Base-by-base conservation (phyloP, 1,140 invertebrate genomes). In the Ips typographus region DNA sequence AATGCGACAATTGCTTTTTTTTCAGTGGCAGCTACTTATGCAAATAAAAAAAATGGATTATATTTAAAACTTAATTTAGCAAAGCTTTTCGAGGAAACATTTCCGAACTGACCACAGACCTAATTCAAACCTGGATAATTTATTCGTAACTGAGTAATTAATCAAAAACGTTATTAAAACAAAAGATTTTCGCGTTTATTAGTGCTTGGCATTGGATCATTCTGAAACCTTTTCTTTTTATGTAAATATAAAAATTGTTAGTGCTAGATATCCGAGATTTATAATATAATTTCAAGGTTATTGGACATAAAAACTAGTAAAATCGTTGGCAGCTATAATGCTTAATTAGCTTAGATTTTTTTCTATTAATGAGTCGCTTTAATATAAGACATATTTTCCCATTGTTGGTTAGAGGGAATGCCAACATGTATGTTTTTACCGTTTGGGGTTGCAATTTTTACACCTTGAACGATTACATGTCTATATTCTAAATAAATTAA, bases 231-330 rank as follows among this genome's bases (percentile, higher is more conserved):
- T 60, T 60, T 60, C 58, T 60, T 60, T 60, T 60, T 60, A 60
- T 60, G 58, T 60, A 60, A 60, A 60, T 60, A 41, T n/a, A 40
- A 60, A 60, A 60, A 60, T 22, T 37, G 37, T 49, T 60, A 47
- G 41, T 40, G 38, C 38, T 60, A 41, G 58, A 60, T 60, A 60
- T 47, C 58, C 40, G 58, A 47, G 40, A 60, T 60, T 60, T 60
- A 60, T 60, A 60, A 60, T 42, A 42, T 47, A 47, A 42, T 60
- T 47, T 60, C 58, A 60, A 60, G 58, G 58, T 60, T 60, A 60
- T 2, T 39, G 5, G 53, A 37, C n/a, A 56, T 56, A 56, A 56
- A 56, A 56, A 56, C 53, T 37, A 40, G 57, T 37, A 56, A 56
- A 56, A n/a, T 8, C 7, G 53, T 6, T 56, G 7, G 36, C 57